These are phyloP conservation scores for Drosophila putrida DNA, from an alignment of 2,888 invertebrate species.

Conservation along the genomic window DNA sequence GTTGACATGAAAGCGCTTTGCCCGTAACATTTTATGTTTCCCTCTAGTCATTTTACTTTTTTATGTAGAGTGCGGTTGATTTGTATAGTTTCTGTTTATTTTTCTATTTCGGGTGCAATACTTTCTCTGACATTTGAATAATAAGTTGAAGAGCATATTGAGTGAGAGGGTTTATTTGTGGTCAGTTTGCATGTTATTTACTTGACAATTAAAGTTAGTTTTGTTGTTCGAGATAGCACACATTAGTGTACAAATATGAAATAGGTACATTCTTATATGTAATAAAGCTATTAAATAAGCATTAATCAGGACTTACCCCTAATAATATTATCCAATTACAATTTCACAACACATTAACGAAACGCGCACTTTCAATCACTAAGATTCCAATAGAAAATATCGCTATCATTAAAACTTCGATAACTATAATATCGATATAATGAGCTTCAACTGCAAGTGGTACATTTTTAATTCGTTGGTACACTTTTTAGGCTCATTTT, in stretches of 20 bases:
- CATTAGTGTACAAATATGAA: neutral
- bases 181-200: conserved; percentile 31
- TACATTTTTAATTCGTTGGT: too few species aligned
- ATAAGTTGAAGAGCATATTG: neutral
- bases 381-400: neutral
- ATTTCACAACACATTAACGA: neutral
- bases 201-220: conserved; percentile 34
- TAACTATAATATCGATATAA: too few species aligned
- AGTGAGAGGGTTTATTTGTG: conserved; percentile 21
- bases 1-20: conserved; percentile 71
- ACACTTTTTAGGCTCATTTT: too few species aligned
- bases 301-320: neutral
- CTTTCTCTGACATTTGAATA: conserved; percentile 19
- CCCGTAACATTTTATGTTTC: conserved; percentile 53
- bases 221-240: neutral
- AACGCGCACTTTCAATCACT: neutral
- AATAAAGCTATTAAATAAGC: neutral
- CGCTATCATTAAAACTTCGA: neutral
- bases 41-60: conserved; percentile 26
- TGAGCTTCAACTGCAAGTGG: neutral
- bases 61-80: conserved; percentile 31
- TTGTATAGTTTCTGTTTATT: conserved; percentile 46
- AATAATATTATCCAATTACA: neutral
- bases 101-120: conserved; percentile 37
- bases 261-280: neutral